phyloP scores from a whole-genome alignment of 1,140 invertebrate genomes.

The Drosophila pachea region DNA sequence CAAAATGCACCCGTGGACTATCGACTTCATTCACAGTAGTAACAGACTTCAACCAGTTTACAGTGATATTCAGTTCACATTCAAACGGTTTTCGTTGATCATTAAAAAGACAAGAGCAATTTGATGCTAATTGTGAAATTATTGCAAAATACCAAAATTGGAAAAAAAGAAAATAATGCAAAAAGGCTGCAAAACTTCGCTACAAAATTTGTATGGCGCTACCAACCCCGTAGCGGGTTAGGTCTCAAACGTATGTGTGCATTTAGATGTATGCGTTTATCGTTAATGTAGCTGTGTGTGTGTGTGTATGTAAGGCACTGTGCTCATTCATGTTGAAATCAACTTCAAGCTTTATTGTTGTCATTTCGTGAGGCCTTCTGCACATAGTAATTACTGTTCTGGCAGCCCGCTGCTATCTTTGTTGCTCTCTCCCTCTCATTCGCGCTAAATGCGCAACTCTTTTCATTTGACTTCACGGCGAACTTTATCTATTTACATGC shows the following conservation, averaged over 20 bases:
- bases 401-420: background rate
- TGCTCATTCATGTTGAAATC: slow-evolving; percentile 57
- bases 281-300: slow-evolving; percentile 10
- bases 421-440: slow-evolving; percentile 10
- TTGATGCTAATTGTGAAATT: background rate
- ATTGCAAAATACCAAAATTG: background rate
- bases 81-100: background rate
- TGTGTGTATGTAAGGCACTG: slow-evolving; percentile 6
- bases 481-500: slow-evolving; percentile 56
- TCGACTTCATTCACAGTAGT: slow-evolving; percentile 1
- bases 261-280: slow-evolving; percentile 4
- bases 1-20: slow-evolving; percentile 39
- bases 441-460: slow-evolving; percentile 14
- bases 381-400: slow-evolving; percentile 45
- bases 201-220: slow-evolving; percentile 8
- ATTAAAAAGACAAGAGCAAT: background rate
- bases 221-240: background rate
- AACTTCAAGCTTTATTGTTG: slow-evolving; percentile 44
- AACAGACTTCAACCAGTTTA: slow-evolving; percentile 21
- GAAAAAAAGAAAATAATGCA: slow-evolving; percentile 6
- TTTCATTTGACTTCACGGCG: slow-evolving; percentile 15
- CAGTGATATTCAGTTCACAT: slow-evolving; percentile 2
- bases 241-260: too few species aligned
- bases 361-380: slow-evolving; percentile 38
- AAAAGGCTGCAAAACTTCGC: slow-evolving; percentile 11